These are phyloP conservation scores for Lithobates sylvaticus DNA, from an alignment of 2,797 vertebrate species.

Conservation along the genomic window DNA sequence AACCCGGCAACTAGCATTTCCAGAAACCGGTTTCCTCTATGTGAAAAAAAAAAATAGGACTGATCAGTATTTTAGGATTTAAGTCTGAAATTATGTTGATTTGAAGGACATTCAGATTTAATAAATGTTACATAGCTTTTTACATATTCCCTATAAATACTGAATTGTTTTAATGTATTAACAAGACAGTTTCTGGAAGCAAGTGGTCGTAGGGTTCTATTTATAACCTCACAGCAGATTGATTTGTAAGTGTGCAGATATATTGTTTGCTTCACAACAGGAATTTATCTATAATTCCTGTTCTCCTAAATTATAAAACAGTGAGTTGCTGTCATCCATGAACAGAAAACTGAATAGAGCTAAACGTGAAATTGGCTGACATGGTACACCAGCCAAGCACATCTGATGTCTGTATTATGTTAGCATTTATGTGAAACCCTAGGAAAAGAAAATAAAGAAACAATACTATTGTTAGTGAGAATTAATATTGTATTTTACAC, in stretches of 20 bases:
- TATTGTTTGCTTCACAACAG: conserved; percentile 10
- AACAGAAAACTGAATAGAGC: conserved; percentile 14
- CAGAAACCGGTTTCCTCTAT: no score
- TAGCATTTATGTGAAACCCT: background rate
- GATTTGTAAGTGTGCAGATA: conserved; percentile 3
- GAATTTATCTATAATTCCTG: conserved; percentile 3
- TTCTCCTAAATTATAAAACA: conserved; percentile 11
- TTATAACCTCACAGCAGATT: conserved; percentile 10
- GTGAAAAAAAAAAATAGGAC: no score
- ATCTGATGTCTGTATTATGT: conserved; percentile 8
- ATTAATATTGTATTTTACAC: background rate
- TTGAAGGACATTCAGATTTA: no score
- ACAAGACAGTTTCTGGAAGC: background rate
- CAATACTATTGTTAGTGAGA: background rate
- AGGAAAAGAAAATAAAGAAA: background rate
- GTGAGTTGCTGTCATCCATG: conserved; percentile 7
- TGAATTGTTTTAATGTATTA: background rate
- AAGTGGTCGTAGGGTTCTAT: conserved; percentile 7
- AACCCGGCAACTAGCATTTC: no score
- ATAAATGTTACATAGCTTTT: background rate
- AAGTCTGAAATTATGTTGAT: no score
- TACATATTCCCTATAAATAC: background rate
- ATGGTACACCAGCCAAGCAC: conserved; percentile 6
- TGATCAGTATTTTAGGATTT: no score
- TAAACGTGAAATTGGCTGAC: conserved; percentile 5